Percentiles rank a stretch among this genome's conserved stretches.
Conservation (phyloP, 2,888 invertebrate species). For the Xylota segnis region DNA sequence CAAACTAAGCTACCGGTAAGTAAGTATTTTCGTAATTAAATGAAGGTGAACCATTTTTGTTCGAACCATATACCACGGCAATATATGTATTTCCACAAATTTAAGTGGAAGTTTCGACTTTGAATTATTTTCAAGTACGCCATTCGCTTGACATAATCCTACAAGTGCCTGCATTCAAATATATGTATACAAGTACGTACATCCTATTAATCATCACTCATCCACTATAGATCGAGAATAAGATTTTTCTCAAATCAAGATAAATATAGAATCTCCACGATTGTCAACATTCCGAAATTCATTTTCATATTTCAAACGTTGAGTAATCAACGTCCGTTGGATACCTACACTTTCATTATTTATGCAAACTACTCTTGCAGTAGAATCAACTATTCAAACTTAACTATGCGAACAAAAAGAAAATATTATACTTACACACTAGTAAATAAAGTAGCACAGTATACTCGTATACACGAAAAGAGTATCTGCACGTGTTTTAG, state of each 20-base stretch:
- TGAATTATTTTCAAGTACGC: background rate
- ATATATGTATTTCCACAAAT: background rate
- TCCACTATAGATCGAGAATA: slow-evolving; percentile 2
- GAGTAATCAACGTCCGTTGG: slow-evolving; percentile 45
- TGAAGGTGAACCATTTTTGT: slow-evolving; percentile 5
- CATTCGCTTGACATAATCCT: background rate
- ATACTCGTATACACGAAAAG: slow-evolving; percentile 16
- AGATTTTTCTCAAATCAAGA: slow-evolving; percentile 31
- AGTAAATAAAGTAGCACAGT: slow-evolving; percentile 45
- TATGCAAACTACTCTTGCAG: slow-evolving; percentile 55
- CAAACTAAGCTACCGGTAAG: background rate
- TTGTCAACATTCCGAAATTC: slow-evolving; percentile 66
- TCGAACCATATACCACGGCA: too few relatives aligned
- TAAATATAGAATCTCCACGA: slow-evolving; percentile 47
- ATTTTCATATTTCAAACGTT: slow-evolving; percentile 58
- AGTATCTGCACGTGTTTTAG: slow-evolving; percentile 67
- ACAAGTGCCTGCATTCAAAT: background rate
- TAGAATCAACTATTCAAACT: slow-evolving; percentile 46
- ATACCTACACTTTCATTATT: slow-evolving; percentile 54
- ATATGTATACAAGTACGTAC: slow-evolving; percentile 3
- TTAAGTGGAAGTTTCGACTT: background rate
- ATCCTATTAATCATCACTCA: slow-evolving; percentile 28
- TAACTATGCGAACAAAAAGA: slow-evolving; percentile 55
- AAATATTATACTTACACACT: slow-evolving; percentile 60
- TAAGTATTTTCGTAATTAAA: background rate